Evolutionary conservation across 1,140 invertebrate genomes (phyloP).

Genomic region (Parapsyche elsis): DNA sequence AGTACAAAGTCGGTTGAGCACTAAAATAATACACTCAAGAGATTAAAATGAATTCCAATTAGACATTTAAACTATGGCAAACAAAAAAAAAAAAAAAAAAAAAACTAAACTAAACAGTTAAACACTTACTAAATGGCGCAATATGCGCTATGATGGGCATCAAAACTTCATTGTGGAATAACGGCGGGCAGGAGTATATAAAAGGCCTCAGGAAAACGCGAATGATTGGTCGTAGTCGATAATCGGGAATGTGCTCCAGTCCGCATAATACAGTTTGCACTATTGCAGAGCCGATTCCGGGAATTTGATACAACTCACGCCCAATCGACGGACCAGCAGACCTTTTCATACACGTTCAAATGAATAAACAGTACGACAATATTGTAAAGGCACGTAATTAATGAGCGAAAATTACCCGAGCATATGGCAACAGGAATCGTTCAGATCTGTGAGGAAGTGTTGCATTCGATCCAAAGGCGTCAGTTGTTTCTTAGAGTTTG

Average conservation of each 20-base stretch:
- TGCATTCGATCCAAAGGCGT: conserved; percentile 83
- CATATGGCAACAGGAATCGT: conserved; percentile 82
- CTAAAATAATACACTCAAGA: conserved; percentile 60
- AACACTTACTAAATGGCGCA: conserved; percentile 77
- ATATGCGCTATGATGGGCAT: conserved; percentile 82
- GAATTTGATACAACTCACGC: conserved; percentile 82
- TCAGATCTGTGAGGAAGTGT: conserved; percentile 76
- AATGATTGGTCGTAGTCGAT: conserved; percentile 83
- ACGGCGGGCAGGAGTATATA: conserved; percentile 83
- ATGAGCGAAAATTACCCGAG: conserved; percentile 67
- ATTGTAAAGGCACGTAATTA: conserved; percentile 19
- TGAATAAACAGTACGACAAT: neutral
- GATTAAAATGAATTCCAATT: conserved; percentile 38
- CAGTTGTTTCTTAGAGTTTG: conserved; percentile 62
- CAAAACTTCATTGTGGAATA: conserved; percentile 78
- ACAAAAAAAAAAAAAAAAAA: too few relatives aligned
- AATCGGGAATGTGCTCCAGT: conserved; percentile 83
- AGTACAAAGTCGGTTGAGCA: conserved; percentile 78
- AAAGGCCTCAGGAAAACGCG: conserved; percentile 88
- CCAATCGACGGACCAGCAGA: conserved; percentile 82
- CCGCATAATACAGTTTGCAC: conserved; percentile 73
- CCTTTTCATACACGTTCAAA: conserved; percentile 62
- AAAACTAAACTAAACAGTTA: too few relatives aligned
- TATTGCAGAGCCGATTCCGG: conserved; percentile 73
- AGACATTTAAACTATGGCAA: neutral